Percentiles rank a stretch among this genome's conserved stretches.
These are phyloP conservation scores for Galemys pyrenaicus DNA, from an alignment of 2,113 vertebrate genomes.

Conservation along the genomic window DNA sequence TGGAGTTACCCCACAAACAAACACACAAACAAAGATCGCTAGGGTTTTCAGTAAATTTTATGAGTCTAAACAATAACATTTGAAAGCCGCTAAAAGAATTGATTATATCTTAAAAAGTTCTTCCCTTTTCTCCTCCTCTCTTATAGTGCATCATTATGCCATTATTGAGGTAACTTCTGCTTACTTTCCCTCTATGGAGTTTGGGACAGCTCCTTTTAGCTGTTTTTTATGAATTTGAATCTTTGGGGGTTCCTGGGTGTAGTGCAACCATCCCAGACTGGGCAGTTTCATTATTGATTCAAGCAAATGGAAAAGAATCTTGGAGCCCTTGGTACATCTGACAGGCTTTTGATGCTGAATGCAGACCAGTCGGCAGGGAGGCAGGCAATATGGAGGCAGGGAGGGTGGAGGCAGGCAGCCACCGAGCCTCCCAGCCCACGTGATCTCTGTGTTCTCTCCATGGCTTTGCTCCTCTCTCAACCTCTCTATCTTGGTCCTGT, in stretches of 20 bases:
- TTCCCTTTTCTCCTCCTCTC: neutral
- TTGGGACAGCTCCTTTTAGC: neutral
- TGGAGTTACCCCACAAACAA: neutral
- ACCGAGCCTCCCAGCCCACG: too few species aligned
- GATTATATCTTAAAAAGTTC: neutral
- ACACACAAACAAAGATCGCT: neutral
- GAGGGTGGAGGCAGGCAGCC: too few species aligned
- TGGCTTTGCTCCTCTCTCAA: too few species aligned
- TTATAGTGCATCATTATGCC: neutral
- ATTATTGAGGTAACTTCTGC: neutral
- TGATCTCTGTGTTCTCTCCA: too few species aligned
- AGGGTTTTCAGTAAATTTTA: neutral
- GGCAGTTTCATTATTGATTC: too few species aligned
- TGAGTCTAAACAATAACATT: neutral
- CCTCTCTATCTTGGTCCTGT: too few species aligned
- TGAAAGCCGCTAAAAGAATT: neutral
- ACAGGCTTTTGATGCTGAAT: too few species aligned
- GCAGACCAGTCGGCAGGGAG: too few species aligned
- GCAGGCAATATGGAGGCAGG: too few species aligned
- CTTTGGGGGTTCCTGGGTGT: neutral
- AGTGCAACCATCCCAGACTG: neutral
- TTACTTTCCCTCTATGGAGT: neutral
- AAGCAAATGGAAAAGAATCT: too few species aligned
- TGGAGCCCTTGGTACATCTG: too few species aligned
- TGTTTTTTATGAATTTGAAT: conserved; percentile 13